These are phyloP conservation scores for Colinus virginianus DNA, from an alignment of 2,113 vertebrate species.

Conservation along the genomic window DNA sequence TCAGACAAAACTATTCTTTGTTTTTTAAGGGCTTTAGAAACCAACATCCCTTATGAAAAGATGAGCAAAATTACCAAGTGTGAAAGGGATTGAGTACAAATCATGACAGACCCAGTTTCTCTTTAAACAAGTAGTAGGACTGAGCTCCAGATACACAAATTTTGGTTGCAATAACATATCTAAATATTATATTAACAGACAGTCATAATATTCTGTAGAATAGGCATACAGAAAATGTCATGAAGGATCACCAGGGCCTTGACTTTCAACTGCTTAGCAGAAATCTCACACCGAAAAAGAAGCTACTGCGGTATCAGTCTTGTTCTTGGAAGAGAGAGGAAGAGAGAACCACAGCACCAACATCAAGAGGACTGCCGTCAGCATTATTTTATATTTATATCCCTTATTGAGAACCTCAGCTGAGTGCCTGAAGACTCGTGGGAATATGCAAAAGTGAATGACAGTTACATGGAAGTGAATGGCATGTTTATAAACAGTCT, in stretches of 20 bases:
- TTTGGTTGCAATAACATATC: neutral
- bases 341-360: neutral
- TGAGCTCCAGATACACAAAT: neutral
- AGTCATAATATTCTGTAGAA: neutral
- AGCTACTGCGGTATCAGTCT: neutral
- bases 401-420: neutral
- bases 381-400: neutral
- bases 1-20: neutral
- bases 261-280: neutral
- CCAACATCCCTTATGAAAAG: neutral
- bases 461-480: neutral
- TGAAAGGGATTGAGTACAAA: neutral
- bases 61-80: neutral
- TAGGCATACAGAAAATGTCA: neutral
- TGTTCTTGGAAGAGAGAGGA: neutral
- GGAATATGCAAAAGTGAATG: neutral
- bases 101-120: neutral
- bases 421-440: neutral
- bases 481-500: neutral
- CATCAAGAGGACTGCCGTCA: neutral
- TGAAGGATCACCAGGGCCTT: neutral
- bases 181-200: neutral
- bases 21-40: neutral
- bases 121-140: neutral
- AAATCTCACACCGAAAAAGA: neutral